phyloP scores from a whole-genome alignment of 2,888 invertebrate species.

The Bellardia bayeri region DNA sequence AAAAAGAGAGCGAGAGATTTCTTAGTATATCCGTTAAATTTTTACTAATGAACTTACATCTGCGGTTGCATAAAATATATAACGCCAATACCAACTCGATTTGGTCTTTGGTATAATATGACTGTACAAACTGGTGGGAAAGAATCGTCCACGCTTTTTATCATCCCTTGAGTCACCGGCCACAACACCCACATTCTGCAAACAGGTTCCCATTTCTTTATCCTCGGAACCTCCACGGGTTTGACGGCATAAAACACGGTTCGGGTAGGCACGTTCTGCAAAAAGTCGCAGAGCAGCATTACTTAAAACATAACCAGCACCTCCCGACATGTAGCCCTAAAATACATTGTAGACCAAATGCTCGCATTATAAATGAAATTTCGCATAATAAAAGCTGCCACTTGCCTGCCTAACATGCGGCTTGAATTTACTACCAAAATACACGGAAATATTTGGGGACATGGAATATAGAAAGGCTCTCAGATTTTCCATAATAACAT shows the following conservation, averaged over 20 bases:
- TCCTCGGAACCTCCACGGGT: constrained; percentile 85
- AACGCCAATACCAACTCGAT: constrained; percentile 96
- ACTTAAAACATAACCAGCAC: constrained; percentile 96
- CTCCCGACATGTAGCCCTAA: constrained; percentile 94
- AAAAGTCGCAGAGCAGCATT: constrained; percentile 91
- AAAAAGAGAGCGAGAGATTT: neutral
- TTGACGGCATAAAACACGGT: constrained; percentile 85
- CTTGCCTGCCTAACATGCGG: constrained; percentile 85
- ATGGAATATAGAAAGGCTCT: constrained; percentile 92
- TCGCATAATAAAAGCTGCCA: neutral
- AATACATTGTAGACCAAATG: neutral
- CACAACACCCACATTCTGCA: constrained; percentile 92
- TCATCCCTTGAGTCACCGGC: constrained; percentile 96
- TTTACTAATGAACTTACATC: constrained; percentile 84
- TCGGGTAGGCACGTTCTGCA: constrained; percentile 89
- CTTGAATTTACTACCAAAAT: constrained; percentile 96
- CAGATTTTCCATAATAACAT: constrained; percentile 97
- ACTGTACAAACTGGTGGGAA: constrained; percentile 90
- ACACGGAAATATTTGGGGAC: constrained; percentile 89
- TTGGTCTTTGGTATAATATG: constrained; percentile 92
- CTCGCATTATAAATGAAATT: neutral
- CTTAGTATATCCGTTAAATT: neutral
- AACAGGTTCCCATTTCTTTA: constrained; percentile 87
- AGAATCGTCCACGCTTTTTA: constrained; percentile 93
- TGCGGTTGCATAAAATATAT: constrained; percentile 95